Percentiles rank a stretch among this genome's conserved stretches.
phyloP scores from a whole-genome alignment of 2,888 invertebrate genomes.

The Bunonema sp. region DNA sequence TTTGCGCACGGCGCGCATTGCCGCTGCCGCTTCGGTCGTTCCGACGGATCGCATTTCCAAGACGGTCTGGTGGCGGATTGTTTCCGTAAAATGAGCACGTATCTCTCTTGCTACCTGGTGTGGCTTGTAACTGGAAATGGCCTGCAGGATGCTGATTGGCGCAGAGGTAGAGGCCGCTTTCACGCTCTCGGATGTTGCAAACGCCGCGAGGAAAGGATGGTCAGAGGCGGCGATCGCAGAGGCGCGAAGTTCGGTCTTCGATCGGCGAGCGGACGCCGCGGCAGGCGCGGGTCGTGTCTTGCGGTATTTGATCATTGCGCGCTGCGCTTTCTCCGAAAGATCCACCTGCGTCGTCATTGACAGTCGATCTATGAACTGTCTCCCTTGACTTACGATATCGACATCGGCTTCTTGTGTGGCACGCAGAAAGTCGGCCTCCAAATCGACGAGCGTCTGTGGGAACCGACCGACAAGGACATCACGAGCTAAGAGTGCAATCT shows the following conservation, averaged over 20 bases:
- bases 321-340: constrained; percentile 61
- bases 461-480: constrained; percentile 56
- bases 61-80: too few relatives aligned
- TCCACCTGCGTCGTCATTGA: constrained; percentile 49
- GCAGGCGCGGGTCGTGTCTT: constrained; percentile 75
- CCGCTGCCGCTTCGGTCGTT: too few relatives aligned
- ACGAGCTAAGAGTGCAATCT: neutral
- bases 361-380: constrained; percentile 9
- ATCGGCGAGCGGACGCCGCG: constrained; percentile 62
- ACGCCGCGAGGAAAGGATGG: too few relatives aligned
- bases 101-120: too few relatives aligned
- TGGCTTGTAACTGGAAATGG: neutral
- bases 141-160: neutral
- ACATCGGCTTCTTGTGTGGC: constrained; percentile 60
- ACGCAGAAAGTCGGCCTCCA: constrained; percentile 63
- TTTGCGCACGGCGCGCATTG: too few relatives aligned
- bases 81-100: too few relatives aligned
- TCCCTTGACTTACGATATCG: constrained; percentile 57
- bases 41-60: too few relatives aligned
- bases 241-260: neutral
- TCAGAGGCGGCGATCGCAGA: too few relatives aligned
- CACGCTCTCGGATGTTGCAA: too few relatives aligned
- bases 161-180: too few relatives aligned
- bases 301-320: constrained; percentile 78
- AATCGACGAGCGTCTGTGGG: constrained; percentile 67